Percentiles rank a stretch among this genome's conserved stretches.
Conservation (phyloP, 2,888 invertebrate genomes). For the Portevinia maculata region DNA sequence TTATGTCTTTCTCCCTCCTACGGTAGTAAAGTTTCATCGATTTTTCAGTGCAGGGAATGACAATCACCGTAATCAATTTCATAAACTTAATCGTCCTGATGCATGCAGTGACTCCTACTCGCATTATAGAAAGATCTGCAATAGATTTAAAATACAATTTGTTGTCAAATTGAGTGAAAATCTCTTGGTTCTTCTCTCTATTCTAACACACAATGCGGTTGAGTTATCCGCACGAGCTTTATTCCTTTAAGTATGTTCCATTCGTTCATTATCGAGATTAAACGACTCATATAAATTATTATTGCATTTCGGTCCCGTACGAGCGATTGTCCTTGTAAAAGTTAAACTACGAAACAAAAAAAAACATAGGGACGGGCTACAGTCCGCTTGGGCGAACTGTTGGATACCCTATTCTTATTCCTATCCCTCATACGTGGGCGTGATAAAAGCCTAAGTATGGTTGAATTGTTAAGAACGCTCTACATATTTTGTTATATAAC, state of each 20-base stretch:
- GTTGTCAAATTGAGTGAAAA: slow-evolving; percentile 25
- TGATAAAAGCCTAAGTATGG: too few species aligned
- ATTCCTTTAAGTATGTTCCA: not conserved
- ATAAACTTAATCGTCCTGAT: slow-evolving; percentile 3
- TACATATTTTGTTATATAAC: too few species aligned
- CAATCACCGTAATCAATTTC: slow-evolving; percentile 21
- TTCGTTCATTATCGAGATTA: not conserved
- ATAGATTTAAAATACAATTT: slow-evolving; percentile 23
- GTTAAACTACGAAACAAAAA: slow-evolving; percentile 18
- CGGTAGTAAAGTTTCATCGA: slow-evolving; percentile 24
- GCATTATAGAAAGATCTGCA: slow-evolving; percentile 4
- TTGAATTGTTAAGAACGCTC: too few species aligned
- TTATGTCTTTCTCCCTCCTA: not conserved
- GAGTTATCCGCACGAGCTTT: not conserved
- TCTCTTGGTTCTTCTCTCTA: slow-evolving; percentile 4
- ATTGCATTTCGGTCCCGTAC: slow-evolving; percentile 1
- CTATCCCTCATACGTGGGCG: too few species aligned
- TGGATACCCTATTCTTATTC: too few species aligned
- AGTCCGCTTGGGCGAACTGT: too few species aligned
- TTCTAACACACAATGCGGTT: slow-evolving; percentile 13
- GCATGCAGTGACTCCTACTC: not conserved
- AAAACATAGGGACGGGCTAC: slow-evolving; percentile 20
- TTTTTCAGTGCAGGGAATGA: not conserved
- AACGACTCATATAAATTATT: slow-evolving; percentile 31
- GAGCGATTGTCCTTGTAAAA: slow-evolving; percentile 9